phyloP scores from a whole-genome alignment of 2,797 vertebrate genomes.

The Aplochiton taeniatus region DNA sequence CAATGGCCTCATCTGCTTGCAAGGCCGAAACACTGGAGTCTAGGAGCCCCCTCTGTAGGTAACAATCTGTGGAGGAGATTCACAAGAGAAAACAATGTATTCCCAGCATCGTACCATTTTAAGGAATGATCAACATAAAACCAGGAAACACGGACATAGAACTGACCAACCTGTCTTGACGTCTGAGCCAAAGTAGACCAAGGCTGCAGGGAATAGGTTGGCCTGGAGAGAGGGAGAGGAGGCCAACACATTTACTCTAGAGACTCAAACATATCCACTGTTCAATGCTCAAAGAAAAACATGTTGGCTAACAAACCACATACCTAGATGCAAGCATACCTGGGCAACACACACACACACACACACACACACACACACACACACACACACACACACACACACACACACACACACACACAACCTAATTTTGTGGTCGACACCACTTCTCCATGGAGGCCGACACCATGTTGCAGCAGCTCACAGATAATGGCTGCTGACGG shows the following conservation, averaged over 20 bases:
- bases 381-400: too few relatives aligned
- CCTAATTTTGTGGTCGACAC: not conserved
- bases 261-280: too few relatives aligned
- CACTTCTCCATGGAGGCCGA: not conserved
- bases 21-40: constrained; percentile 63
- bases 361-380: too few relatives aligned
- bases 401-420: too few relatives aligned
- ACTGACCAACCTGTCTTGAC: constrained; percentile 76
- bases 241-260: too few relatives aligned
- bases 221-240: constrained; percentile 75
- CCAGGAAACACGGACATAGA: not conserved
- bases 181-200: constrained; percentile 89
- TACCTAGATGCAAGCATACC: not conserved
- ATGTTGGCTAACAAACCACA: too few relatives aligned
- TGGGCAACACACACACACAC: not conserved
- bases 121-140: constrained; percentile 19
- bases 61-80: constrained; percentile 64
- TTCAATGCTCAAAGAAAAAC: too few relatives aligned
- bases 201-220: constrained; percentile 88
- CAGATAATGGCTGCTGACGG: not conserved
- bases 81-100: constrained; percentile 18
- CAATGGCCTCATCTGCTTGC: constrained; percentile 73
- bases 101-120: constrained; percentile 24
- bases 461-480: not conserved
- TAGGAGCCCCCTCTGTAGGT: constrained; percentile 65